Evolutionary conservation across 2,797 vertebrate species (phyloP).

Genomic region (Enoplosus armatus): DNA sequence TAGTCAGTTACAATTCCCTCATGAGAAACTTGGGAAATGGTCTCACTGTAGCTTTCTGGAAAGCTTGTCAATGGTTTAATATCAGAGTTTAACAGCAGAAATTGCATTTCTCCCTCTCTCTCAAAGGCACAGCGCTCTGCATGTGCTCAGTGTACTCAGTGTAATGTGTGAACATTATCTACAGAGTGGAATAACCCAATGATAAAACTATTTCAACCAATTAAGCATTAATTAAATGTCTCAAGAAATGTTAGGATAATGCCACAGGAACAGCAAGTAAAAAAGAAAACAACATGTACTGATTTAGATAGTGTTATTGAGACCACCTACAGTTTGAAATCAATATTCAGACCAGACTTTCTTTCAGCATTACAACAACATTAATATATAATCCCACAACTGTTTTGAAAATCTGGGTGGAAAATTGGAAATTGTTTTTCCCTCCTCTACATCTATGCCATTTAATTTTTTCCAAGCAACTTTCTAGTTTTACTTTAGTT

Average conservation of each 20-base stretch:
- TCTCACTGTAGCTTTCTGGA: conserved; percentile 41
- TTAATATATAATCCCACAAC: neutral
- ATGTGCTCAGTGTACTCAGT: conserved; percentile 12
- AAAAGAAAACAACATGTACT: neutral
- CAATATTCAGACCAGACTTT: neutral
- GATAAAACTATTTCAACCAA: conserved; percentile 8
- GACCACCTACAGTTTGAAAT: conserved; percentile 17
- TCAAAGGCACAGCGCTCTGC: conserved; percentile 17
- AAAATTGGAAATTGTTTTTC: neutral
- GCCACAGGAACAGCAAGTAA: neutral
- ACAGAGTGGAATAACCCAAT: conserved; percentile 2
- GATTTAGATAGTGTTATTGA: neutral
- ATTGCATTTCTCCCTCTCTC: neutral
- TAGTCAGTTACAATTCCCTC: conserved; percentile 46
- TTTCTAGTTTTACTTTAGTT: neutral
- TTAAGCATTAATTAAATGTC: conserved; percentile 12
- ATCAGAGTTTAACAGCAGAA: conserved; percentile 39
- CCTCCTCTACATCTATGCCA: neutral
- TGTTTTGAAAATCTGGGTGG: neutral
- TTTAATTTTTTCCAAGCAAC: conserved; percentile 1
- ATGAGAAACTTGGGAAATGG: conserved; percentile 38
- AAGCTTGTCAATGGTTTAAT: conserved; percentile 42
- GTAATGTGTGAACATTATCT: conserved; percentile 11
- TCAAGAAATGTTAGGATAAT: neutral
- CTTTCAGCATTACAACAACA: neutral